phyloP scores from a whole-genome alignment of 2,888 invertebrate genomes.

The Melanotus villosus region DNA sequence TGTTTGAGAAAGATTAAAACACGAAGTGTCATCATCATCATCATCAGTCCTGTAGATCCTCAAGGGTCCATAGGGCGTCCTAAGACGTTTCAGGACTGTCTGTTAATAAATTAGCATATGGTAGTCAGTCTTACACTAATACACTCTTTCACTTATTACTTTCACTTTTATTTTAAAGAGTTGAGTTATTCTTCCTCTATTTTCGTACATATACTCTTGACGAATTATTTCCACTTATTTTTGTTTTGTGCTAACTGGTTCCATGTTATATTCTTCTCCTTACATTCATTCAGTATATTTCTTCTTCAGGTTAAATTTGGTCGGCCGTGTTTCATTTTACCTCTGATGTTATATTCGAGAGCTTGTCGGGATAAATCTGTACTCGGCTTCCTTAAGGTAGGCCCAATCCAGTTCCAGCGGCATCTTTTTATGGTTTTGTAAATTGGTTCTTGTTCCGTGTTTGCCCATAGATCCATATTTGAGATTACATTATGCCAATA shows the following conservation, averaged over 20 bases:
- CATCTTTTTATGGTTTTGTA: neutral
- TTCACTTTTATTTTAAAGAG: neutral
- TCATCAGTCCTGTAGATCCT: too few species aligned
- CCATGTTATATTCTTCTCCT: too few species aligned
- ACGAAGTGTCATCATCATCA: too few species aligned
- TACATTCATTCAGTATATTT: too few species aligned
- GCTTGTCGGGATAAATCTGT: too few species aligned
- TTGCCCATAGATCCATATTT: neutral
- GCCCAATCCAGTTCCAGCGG: constrained; percentile 1
- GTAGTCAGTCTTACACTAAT: neutral
- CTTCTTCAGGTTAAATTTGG: too few species aligned
- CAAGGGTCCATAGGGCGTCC: too few species aligned
- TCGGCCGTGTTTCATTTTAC: too few species aligned
- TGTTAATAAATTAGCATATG: too few species aligned
- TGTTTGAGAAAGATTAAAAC: too few species aligned
- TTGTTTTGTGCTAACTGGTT: neutral
- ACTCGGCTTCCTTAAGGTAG: neutral
- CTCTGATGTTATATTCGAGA: too few species aligned
- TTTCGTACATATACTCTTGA: neutral
- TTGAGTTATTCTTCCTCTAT: constrained; percentile 3
- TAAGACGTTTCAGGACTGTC: too few species aligned
- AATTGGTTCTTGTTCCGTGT: neutral
- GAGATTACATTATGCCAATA: neutral
- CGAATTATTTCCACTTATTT: neutral
- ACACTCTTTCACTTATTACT: neutral